Conservation (phyloP, 2,797 vertebrate species). For the Falco concolor region DNA sequence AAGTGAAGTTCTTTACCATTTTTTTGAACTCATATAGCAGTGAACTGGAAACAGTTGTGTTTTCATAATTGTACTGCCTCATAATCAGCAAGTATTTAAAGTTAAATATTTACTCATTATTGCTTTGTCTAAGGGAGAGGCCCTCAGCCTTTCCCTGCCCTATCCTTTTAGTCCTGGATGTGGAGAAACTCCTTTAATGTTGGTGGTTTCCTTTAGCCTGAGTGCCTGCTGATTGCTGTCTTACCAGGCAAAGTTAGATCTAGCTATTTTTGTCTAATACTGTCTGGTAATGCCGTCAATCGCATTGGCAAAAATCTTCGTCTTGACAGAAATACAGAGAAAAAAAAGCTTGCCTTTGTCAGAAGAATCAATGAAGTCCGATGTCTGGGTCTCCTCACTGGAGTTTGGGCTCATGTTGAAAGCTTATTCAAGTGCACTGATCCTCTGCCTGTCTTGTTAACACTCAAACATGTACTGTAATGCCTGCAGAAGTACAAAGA, state of each 20-base stretch:
- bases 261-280: conserved; percentile 95
- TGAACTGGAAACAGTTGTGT: neutral
- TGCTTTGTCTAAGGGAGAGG: neutral
- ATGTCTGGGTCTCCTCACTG: conserved; percentile 76
- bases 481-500: neutral
- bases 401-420: conserved; percentile 58
- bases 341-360: neutral
- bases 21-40: neutral
- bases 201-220: neutral
- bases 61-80: neutral
- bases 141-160: neutral
- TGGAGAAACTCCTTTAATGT: neutral
- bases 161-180: neutral
- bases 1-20: neutral
- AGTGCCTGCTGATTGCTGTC: conserved; percentile 88
- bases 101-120: conserved; percentile 21
- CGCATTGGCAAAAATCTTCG: conserved; percentile 78
- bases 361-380: neutral
- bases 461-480: neutral
- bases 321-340: neutral
- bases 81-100: neutral
- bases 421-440: conserved; percentile 70
- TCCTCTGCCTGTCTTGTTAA: conserved; percentile 60
- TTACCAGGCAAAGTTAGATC: conserved; percentile 99
- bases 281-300: conserved; percentile 99